phyloP scores from a whole-genome alignment of 2,797 vertebrate genomes.

The Fistularia tabacaria region DNA sequence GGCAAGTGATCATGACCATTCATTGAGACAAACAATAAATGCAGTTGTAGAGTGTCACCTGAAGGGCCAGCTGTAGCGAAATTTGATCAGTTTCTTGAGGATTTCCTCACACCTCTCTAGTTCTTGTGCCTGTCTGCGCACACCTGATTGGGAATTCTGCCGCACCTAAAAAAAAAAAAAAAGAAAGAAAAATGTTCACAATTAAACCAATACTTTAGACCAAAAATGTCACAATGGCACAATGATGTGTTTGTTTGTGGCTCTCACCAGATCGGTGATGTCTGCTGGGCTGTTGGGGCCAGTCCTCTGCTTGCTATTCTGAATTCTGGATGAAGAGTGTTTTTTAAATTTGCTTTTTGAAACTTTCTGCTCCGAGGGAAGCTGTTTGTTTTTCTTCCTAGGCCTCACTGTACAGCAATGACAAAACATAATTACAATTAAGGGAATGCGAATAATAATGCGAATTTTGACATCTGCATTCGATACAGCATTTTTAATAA shows the following conservation, averaged over 20 bases:
- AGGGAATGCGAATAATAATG: not conserved
- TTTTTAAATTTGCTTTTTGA: slow-evolving; percentile 85
- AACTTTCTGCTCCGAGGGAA: slow-evolving; percentile 60
- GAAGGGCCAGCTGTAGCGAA: slow-evolving; percentile 97
- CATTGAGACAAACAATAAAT: too few species aligned
- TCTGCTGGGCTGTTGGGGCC: slow-evolving; percentile 79
- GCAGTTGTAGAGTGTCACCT: slow-evolving; percentile 77
- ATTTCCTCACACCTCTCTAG: slow-evolving; percentile 94
- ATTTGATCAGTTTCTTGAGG: slow-evolving; percentile 89
- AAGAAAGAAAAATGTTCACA: not conserved
- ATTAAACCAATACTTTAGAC: too few species aligned
- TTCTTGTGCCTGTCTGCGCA: slow-evolving; percentile 80
- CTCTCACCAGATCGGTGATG: slow-evolving; percentile 92
- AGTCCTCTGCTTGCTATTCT: slow-evolving; percentile 53
- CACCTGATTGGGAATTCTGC: slow-evolving; percentile 76
- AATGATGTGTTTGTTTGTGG: too few species aligned
- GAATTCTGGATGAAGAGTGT: slow-evolving; percentile 59
- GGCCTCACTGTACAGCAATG: slow-evolving; percentile 81
- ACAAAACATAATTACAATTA: not conserved
- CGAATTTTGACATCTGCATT: too few species aligned
- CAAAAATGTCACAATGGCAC: too few species aligned
- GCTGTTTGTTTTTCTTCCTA: slow-evolving; percentile 83
- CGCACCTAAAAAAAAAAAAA: slow-evolving; percentile 76
- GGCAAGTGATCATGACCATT: too few species aligned
- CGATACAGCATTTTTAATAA: too few species aligned